Evolutionary conservation across 2,888 invertebrate genomes (phyloP), one percentile per base, ranked within the genome.

Genomic region (Drosophila mimetica): DNA sequence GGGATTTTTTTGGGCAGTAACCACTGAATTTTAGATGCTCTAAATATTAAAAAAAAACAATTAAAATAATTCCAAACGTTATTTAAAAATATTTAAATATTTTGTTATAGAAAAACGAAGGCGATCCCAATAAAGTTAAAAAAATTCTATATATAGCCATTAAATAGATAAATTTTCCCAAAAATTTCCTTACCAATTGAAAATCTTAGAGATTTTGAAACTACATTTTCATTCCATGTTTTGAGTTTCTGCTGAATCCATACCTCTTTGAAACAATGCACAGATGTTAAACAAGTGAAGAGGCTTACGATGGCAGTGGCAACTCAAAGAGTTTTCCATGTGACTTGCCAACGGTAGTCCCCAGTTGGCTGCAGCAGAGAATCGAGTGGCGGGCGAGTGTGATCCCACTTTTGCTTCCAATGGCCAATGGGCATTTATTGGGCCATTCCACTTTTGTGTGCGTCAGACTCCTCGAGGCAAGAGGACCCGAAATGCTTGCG

Each of bases 311-410:
- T 32, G 20, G 53, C 57, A 58, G 34, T 63, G 57, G 54, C 63
- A 73, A 71, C 67, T 83, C 80, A 75, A 84, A 82, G 75, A 77
- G 76, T 85, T 85, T 85, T 85, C 82, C 84, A 84, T 85, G 73
- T 77, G 77, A 85, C 78, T 85, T 78, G 77, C 51, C 51, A 37
- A 32, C 25, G 36, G 37, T 34, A 36, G 55, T 50, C 55, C 42
- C 52, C 32, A 39, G 47, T 22, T 63, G 63, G 51, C 64, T 64
- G 64, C 64, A 64, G 36, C 52, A 18, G 36, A 63, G 42, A 20
- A 28, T 37, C 36, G 34, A 36, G 54, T 13, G 16, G 36, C 58
- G 59, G 48, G 51, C 57, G 47, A n/a, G n/a, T n/a, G n/a, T 42
- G 32, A 51, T 44, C 41, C 55, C 53, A 44, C 42, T 58, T 16